Evolutionary conservation across 2,888 invertebrate genomes (phyloP), one percentile per base, ranked within the genome.

Genomic region (Trichogramma evanescens): DNA sequence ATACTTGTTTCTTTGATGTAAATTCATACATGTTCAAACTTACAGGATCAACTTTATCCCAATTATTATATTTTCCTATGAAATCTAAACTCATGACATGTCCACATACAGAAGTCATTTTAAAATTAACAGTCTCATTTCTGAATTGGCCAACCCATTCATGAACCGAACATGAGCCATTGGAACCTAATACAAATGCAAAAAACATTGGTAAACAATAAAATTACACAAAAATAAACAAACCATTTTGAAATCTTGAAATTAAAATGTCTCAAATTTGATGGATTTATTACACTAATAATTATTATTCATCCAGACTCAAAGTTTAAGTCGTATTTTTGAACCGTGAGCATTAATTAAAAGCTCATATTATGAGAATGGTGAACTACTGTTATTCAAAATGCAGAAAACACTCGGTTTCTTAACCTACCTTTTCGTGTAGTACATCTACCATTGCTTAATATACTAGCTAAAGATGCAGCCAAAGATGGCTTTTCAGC

Each of bases 401-500:
- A 61, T 59, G 63, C 61, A 62, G 64, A 60, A 58, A 62, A 50
- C 57, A 42, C 50, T 46, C 7, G 52, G 13, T 39, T 39, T 46
- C 60, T 59, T 68, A 69, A 68, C 74, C 75, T 80, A 89, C 90
- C 89, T 86, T 93, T 94, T 73, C 88, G 82, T 1, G 88, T 83
- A 39, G 80, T 82, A 73, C 86, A 85, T 74, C 88, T 88, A 60
- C 91, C 91, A 79, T 93, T 91, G 67, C 96, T 96, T 62, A 99
- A 83, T 73, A 99, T 95, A 71, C 86, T 89, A 2, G 98, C 95
- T 43, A 99, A 83, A 51, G 96, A 93, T 74, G 91, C 91, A 13
- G 99, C 98, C 78, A 99, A 79, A 62, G 97, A 97, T 43, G 99
- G 99, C 86, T 99, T 99, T 79, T 98, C 98, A 69, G 98, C 97